Base-by-base conservation (phyloP, 1,140 invertebrate genomes). In the Drosophila sp. region DNA sequence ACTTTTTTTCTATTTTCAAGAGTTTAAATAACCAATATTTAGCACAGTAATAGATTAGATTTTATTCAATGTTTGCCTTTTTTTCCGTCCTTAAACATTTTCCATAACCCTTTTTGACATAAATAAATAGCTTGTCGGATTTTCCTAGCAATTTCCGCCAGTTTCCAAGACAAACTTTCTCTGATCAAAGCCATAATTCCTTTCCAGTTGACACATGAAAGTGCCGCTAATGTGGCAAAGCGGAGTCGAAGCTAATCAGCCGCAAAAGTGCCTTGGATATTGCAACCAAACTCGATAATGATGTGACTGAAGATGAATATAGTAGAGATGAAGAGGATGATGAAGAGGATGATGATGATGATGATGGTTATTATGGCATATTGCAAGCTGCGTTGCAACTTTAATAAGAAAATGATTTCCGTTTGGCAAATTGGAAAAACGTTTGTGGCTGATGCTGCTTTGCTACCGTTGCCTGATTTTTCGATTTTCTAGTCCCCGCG, bases 401-500 rank as follows among this genome's bases (percentile, higher is more conserved):
- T 89, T 87, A 87, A 86, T 87, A 87, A 80, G 83, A 79, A 87
- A 87, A 87, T 87, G 80, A 87, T 87, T 89, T 87, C 83, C 83
- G 84, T 87, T 89, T 89, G 83, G 83, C 83, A 87, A 87, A 87
- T 87, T 87, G 83, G 83, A 87, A 87, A 86, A 89, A 77, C 83
- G 83, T 79, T 89, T 89, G 82, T 65, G 76, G 76, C 67, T 70
- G 74, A 65, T 70, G 58, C 71, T 58, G 35, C 61, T 66, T 61
- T 70, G 66, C 41, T 50, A 60, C 62, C 44, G 40, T 40, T 54
- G 25, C 54, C 47, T 54, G 60, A 57, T 60, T 71, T 74, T 71
- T 54, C 56, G 50, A 62, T 70, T 79, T 68, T 50, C 75, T 66
- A 70, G 44, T 47, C 58, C 62, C 58, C 72, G 56, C 17, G 17